These are phyloP conservation scores for Laothoe populi DNA, from an alignment of 2,888 invertebrate species.

Conservation along the genomic window DNA sequence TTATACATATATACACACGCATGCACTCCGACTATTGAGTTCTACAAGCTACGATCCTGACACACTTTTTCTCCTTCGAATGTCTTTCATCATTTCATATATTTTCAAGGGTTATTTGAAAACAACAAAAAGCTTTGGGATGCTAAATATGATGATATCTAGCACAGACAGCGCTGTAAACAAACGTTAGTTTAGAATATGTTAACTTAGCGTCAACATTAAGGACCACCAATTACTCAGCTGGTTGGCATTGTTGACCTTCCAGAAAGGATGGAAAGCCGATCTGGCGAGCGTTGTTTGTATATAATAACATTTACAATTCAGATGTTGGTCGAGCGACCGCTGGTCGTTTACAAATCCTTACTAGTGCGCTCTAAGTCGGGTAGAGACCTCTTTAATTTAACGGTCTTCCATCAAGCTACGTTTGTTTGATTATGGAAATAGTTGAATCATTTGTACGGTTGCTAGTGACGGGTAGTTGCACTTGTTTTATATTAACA, in stretches of 20 bases:
- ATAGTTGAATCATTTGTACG: constrained; percentile 9
- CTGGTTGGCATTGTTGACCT: constrained; percentile 21
- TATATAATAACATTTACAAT: constrained; percentile 63
- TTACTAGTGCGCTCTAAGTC: constrained; percentile 23
- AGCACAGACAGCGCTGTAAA: no score
- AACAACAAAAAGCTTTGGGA: no score
- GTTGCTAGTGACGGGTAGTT: no score
- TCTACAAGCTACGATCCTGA: no score
- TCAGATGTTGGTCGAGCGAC: constrained; percentile 51
- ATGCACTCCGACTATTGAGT: no score
- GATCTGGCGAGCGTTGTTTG: constrained; percentile 38
- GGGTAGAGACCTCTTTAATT: constrained; percentile 6
- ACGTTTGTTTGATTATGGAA: constrained; percentile 8
- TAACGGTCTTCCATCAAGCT: neutral
- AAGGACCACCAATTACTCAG: constrained; percentile 34
- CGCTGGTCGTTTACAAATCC: constrained; percentile 55
- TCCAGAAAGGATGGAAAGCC: constrained; percentile 29
- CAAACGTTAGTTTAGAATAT: neutral
- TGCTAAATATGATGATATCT: no score
- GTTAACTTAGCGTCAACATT: neutral
- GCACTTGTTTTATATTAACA: no score
- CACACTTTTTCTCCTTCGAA: no score
- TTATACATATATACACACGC: no score
- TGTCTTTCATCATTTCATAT: no score
- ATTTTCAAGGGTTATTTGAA: no score